Conservation (phyloP, 2,113 vertebrate species). For the Plectropomus leopardus region DNA sequence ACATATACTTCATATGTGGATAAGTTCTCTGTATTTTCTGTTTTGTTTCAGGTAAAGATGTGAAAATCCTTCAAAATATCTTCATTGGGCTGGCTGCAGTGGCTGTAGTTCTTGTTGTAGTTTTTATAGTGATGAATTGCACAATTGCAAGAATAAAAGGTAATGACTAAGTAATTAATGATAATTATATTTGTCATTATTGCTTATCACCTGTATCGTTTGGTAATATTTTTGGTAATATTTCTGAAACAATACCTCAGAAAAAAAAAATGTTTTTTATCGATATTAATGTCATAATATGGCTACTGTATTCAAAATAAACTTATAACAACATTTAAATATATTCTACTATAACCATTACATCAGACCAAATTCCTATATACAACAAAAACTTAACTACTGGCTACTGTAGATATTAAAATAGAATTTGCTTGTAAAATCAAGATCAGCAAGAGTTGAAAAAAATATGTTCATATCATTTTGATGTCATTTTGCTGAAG, state of each 20-base stretch:
- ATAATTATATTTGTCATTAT: no score
- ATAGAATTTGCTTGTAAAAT: background rate
- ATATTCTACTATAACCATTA: background rate
- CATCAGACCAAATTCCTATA: background rate
- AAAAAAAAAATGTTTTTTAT: background rate
- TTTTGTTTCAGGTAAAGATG: background rate
- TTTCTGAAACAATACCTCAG: no score
- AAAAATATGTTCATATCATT: background rate
- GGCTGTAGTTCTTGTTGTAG: slow-evolving; percentile 71
- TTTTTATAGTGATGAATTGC: slow-evolving; percentile 27
- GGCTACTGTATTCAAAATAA: background rate
- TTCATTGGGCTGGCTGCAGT: slow-evolving; percentile 72
- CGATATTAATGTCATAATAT: background rate
- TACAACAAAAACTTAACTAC: background rate
- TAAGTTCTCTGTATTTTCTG: background rate
- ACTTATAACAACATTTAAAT: background rate
- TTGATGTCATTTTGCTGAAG: background rate
- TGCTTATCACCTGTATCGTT: background rate
- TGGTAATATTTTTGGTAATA: no score
- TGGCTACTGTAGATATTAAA: background rate
- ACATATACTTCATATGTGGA: accelerated
- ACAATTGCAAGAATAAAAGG: slow-evolving; percentile 42
- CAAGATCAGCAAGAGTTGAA: background rate
- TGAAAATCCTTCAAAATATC: background rate
- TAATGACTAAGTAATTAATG: background rate